These are phyloP conservation scores for Trogon surrucura DNA, from an alignment of 2,113 vertebrate species.

Conservation along the genomic window DNA sequence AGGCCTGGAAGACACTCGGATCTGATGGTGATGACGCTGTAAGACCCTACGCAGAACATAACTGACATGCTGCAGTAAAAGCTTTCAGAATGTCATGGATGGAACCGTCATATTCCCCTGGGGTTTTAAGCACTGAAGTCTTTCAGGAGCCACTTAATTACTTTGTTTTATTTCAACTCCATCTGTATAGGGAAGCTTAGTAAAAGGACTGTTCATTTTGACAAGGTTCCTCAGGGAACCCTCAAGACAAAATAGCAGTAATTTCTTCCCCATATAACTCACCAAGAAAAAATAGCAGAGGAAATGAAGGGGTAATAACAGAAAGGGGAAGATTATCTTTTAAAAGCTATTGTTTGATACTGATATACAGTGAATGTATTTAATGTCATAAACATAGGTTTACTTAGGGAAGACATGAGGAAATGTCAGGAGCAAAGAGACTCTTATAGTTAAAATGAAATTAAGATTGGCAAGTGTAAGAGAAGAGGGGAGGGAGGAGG, in stretches of 20 bases:
- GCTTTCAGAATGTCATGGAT: background rate
- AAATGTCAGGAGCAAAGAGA: conserved; percentile 20
- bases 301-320: conserved; percentile 30
- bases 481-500: background rate
- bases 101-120: background rate
- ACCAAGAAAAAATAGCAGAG: conserved; percentile 20
- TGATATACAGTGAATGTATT: background rate
- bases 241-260: conserved; percentile 33
- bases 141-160: conserved; percentile 58
- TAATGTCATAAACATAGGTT: conserved; percentile 26
- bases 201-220: conserved; percentile 45
- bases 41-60: conserved; percentile 1
- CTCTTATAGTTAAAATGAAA: conserved; percentile 3
- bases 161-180: conserved; percentile 31
- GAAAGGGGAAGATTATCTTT: conserved; percentile 17
- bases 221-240: conserved; percentile 40
- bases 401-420: background rate
- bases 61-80: background rate
- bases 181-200: conserved; percentile 9
- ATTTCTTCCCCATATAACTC: conserved; percentile 48
- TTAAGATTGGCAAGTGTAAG: conserved; percentile 7
- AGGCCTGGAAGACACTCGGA: background rate
- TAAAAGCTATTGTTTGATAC: conserved; percentile 20
- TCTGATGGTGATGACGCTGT: background rate
- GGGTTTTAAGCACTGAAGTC: conserved; percentile 21